phyloP scores from a whole-genome alignment of 2,797 vertebrate genomes.

The Pogoniulus pusillus region DNA sequence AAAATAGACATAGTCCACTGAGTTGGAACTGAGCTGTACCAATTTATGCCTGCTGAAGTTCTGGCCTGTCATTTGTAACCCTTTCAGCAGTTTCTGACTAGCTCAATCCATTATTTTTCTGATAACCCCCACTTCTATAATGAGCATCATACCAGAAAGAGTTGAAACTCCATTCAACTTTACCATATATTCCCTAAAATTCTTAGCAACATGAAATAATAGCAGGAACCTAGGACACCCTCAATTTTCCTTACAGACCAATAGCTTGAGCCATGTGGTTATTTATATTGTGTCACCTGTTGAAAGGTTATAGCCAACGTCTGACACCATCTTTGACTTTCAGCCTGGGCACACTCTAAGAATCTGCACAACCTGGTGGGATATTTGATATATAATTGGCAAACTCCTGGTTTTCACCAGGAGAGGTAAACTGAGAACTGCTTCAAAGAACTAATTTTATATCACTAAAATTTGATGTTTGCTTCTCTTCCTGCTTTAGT shows the following conservation, averaged over 20 bases:
- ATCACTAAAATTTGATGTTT: not conserved
- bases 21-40: not conserved
- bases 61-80: not conserved
- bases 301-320: not conserved
- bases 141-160: not conserved
- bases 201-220: not conserved
- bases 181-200: not conserved
- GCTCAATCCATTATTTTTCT: not conserved
- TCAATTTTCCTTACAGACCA: not conserved
- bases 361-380: not conserved
- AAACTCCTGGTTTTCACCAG: not conserved
- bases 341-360: not conserved
- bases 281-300: not conserved
- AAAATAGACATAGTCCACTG: not conserved
- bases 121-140: conserved; percentile 25
- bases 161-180: not conserved
- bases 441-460: not conserved
- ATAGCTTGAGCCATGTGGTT: not conserved
- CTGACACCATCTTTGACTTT: not conserved
- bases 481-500: not conserved
- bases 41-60: conserved; percentile 4
- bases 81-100: conserved; percentile 23
- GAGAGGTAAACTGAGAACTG: not conserved
- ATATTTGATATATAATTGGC: not conserved
- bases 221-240: not conserved